These are phyloP conservation scores for Lynx canadensis DNA, from an alignment of 2,113 vertebrate genomes.

Conservation along the genomic window DNA sequence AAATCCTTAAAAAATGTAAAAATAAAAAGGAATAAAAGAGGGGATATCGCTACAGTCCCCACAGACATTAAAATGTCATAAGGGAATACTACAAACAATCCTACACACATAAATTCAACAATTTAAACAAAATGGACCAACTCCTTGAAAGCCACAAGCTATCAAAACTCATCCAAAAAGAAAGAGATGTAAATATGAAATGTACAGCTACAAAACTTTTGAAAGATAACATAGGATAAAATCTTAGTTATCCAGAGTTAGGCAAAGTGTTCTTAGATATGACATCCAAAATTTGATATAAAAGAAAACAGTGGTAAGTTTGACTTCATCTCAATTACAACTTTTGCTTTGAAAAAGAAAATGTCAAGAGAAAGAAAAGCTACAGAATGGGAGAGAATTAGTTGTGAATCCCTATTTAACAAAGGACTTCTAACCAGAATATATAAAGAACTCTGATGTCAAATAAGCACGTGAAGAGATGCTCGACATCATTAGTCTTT, in stretches of 20 bases:
- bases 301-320: background rate
- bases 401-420: background rate
- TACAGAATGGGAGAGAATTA: background rate
- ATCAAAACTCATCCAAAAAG: background rate
- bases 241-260: background rate
- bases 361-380: background rate
- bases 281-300: background rate
- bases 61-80: background rate
- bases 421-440: background rate
- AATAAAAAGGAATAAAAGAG: background rate
- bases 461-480: background rate
- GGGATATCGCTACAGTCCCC: background rate
- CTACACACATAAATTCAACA: background rate
- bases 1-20: too few species aligned
- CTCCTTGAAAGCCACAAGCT: background rate
- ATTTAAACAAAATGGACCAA: background rate
- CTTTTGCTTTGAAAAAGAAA: slow-evolving; percentile 20
- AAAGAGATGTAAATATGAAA: background rate
- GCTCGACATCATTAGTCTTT: background rate
- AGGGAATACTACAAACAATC: background rate
- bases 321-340: background rate
- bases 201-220: background rate
- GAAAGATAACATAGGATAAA: background rate
- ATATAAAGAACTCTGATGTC: background rate
- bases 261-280: background rate